Conservation (phyloP, 2,888 invertebrate genomes). For the Agrochola lychnidis region DNA sequence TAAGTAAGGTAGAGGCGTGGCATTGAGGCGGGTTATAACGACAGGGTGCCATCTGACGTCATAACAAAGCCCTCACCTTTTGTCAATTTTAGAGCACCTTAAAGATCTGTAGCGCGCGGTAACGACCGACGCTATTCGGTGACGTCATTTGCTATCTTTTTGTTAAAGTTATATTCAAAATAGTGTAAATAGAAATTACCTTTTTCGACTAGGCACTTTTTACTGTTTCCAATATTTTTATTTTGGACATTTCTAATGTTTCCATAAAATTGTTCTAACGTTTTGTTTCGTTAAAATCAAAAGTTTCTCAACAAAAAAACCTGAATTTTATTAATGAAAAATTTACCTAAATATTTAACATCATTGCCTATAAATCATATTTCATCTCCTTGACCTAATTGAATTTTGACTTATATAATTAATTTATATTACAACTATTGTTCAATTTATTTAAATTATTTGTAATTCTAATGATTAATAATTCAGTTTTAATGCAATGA, state of each 20-base stretch:
- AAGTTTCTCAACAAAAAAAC: neutral
- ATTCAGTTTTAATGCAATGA: too few species aligned
- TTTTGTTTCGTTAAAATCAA: too few species aligned
- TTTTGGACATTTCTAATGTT: neutral
- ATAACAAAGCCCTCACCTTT: slow-evolving; percentile 56
- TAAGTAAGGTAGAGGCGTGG: slow-evolving; percentile 55
- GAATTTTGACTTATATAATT: too few species aligned
- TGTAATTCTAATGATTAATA: too few species aligned
- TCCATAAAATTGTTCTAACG: too few species aligned
- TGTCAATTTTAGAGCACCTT: slow-evolving; percentile 60
- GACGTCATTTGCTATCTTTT: slow-evolving; percentile 34
- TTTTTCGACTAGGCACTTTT: neutral
- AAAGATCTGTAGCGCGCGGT: slow-evolving; percentile 56
- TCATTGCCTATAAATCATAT: too few species aligned
- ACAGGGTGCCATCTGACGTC: slow-evolving; percentile 59
- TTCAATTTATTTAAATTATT: too few species aligned
- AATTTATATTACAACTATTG: too few species aligned
- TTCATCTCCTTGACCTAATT: too few species aligned
- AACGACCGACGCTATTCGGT: slow-evolving; percentile 54
- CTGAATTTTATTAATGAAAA: neutral
- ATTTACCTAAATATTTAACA: too few species aligned
- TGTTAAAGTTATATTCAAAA: slow-evolving; percentile 11
- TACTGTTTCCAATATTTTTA: neutral
- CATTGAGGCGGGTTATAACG: slow-evolving; percentile 60
- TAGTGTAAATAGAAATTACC: slow-evolving; percentile 20